Evolutionary conservation across 2,797 vertebrate species (phyloP), one percentile per base, ranked within the genome.

Genomic region (Danio aesculapii): DNA sequence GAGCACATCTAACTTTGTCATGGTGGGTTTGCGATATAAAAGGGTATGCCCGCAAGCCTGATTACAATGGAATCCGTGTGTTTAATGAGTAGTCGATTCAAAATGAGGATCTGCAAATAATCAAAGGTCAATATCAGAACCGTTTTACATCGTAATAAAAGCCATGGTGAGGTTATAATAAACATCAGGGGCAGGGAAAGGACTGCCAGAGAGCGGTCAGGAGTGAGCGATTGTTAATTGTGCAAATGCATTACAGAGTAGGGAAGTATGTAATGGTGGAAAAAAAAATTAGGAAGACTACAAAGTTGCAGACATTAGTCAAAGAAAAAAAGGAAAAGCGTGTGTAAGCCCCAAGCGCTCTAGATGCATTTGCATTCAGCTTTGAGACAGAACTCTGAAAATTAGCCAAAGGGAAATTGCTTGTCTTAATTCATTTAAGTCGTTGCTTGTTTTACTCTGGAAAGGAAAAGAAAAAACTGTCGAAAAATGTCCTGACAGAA

Each of bases 361-460:
- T 73, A 71, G 69, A 79, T 83, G 71, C 2, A 61, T 57, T 75
- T 64, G 52, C 67, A 73, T 66, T 83, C 67, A 55, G 43, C 50
- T 39, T 59, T 4, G 46, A 43, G 41, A 84, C 75, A 63, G 64
- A 86, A 61, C 53, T 77, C 78, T 81, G n/a, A 62, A 75, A 57
- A 76, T 62, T 41, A 44, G 62, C 39, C 71, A 46, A 76, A 82
- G 81, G 75, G 75, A 87, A 83, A 83, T 66, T 66, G 79, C 76
- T 52, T 81, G 75, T 80, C 69, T 75, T 43, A 53, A 64, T 81
- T 63, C 49, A 59, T 58, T 49, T 72, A 17, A 17, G 39, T 74
- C 47, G 17, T 44, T 21, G 67, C 55, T 19, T 19, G 63, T 78
- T 86, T 86, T 67, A 84, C 41, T 74, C 8, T 50, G 8, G 2